Conservation (phyloP, 2,888 invertebrate genomes). For the Hydrotaea diabolus region DNA sequence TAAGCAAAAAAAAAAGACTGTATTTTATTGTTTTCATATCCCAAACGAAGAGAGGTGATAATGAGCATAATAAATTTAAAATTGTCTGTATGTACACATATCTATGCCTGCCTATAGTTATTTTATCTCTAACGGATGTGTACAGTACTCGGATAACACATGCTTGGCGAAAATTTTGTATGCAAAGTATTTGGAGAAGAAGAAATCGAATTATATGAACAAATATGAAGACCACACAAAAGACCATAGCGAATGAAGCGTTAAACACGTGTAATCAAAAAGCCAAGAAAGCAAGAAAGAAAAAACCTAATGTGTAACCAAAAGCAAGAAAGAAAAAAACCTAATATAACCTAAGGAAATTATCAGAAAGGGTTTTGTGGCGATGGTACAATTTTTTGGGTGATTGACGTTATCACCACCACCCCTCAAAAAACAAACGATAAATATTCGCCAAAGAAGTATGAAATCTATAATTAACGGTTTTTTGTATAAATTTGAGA, state of each 20-base stretch:
- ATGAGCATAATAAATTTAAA: background rate
- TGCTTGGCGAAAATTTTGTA: conserved; percentile 18
- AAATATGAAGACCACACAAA: conserved; percentile 8
- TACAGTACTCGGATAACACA: conserved; percentile 60
- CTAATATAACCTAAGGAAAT: conserved; percentile 29
- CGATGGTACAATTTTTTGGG: background rate
- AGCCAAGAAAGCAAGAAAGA: too few species aligned
- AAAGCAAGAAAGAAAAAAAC: background rate
- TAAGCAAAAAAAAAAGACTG: background rate
- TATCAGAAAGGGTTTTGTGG: background rate
- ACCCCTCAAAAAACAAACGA: background rate
- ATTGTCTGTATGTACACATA: background rate
- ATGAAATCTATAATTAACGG: conserved; percentile 33
- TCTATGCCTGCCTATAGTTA: background rate
- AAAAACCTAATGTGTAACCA: too few species aligned
- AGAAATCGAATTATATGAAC: too few species aligned
- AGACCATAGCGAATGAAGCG: conserved; percentile 34
- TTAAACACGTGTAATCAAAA: conserved; percentile 43
- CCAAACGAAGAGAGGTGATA: background rate
- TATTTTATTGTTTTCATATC: background rate
- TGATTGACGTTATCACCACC: background rate
- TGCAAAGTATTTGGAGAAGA: background rate
- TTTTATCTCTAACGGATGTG: conserved; percentile 66
- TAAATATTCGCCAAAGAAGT: background rate
- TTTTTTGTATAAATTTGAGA: background rate